Conservation (phyloP, 2,113 vertebrate species). For the Manacus vitellinus region DNA sequence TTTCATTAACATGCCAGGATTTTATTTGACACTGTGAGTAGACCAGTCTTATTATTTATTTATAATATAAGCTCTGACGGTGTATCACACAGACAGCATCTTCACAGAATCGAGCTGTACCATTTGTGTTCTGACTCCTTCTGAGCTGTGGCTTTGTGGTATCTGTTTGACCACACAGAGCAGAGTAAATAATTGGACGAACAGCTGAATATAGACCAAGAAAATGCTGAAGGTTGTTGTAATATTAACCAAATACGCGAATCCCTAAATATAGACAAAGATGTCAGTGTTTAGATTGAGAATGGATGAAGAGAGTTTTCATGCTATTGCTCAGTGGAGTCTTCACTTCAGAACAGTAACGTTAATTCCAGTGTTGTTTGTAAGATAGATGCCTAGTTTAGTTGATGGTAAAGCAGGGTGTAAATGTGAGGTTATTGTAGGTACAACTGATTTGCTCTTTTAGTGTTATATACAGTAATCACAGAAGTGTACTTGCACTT, state of each 20-base stretch:
- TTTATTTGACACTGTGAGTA: neutral
- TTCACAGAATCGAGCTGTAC: neutral
- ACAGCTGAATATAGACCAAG: neutral
- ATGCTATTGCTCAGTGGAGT: neutral
- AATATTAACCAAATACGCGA: neutral
- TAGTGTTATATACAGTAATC: neutral
- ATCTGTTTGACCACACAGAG: neutral
- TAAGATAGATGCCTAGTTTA: neutral
- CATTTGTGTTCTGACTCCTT: neutral
- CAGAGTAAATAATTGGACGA: neutral
- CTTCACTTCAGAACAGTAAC: neutral
- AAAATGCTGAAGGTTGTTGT: neutral
- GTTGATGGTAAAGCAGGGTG: neutral
- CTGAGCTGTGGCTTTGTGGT: neutral
- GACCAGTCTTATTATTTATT: slow-evolving; percentile 18
- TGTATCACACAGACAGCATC: neutral
- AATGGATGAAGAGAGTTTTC: neutral
- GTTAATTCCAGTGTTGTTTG: neutral
- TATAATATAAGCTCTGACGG: neutral
- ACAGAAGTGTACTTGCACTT: neutral
- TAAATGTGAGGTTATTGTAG: neutral
- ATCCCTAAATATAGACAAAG: neutral
- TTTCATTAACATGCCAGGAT: neutral
- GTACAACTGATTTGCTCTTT: neutral
- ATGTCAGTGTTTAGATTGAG: neutral